Conservation (phyloP, 1,140 invertebrate genomes). For the Portunus trituberculatus region DNA sequence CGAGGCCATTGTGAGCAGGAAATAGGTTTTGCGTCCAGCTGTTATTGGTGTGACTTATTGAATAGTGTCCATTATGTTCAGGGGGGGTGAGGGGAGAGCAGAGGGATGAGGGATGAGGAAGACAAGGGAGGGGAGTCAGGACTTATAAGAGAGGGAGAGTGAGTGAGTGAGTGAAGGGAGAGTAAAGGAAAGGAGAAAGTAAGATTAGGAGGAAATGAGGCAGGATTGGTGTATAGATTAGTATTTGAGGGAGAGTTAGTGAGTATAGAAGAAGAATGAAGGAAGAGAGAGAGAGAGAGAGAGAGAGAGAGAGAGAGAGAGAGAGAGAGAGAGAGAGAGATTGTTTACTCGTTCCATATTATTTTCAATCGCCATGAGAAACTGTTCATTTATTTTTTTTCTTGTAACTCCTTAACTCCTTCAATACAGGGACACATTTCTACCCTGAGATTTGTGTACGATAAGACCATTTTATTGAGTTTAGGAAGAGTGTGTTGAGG, state of each 20-base stretch:
- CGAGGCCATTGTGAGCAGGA: slow-evolving; percentile 64
- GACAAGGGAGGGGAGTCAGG: neutral
- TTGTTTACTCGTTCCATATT: neutral
- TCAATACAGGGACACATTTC: too few species aligned
- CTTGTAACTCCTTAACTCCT: too few species aligned
- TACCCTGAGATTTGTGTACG: too few species aligned
- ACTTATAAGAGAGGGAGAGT: neutral
- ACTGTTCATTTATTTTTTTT: too few species aligned
- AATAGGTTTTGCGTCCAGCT: slow-evolving; percentile 62
- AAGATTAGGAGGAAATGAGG: neutral
- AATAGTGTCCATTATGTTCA: slow-evolving; percentile 68
- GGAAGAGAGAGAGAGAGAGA: neutral
- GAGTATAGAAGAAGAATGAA: neutral
- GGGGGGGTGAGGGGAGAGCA: slow-evolving; percentile 1
- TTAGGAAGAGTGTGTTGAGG: too few species aligned
- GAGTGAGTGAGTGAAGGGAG: neutral
- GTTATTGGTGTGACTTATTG: slow-evolving; percentile 65
- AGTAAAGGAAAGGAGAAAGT: too few species aligned
- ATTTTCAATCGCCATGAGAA: neutral
- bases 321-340: slow-evolving; percentile 34
- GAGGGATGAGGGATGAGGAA: neutral
- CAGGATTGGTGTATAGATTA: slow-evolving; percentile 4
- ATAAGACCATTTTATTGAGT: too few species aligned
- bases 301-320: neutral
- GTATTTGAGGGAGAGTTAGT: neutral